These are phyloP conservation scores for Lepidotrigona ventralis DNA, from an alignment of 1,140 invertebrate species.

Conservation along the genomic window DNA sequence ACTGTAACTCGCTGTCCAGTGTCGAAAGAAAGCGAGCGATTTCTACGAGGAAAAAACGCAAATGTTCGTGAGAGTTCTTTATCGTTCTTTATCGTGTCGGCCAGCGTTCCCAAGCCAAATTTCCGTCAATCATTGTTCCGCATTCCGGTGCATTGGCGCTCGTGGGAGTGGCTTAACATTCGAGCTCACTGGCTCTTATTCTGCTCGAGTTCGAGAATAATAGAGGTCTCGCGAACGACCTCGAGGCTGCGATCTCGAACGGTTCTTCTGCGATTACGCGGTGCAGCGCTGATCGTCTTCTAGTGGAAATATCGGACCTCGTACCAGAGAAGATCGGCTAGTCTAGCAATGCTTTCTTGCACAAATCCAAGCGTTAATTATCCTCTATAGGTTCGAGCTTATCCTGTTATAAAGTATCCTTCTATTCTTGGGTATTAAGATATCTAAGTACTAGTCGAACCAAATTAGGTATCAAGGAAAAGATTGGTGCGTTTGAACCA, in stretches of 20 bases:
- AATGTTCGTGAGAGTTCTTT: background rate
- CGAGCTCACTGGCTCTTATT: slow-evolving; percentile 33
- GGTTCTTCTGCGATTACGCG: slow-evolving; percentile 37
- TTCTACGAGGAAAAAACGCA: background rate
- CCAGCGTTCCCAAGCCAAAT: background rate
- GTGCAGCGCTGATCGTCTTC: slow-evolving; percentile 30
- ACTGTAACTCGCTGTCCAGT: background rate
- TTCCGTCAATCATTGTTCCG: slow-evolving; percentile 47
- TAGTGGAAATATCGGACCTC: slow-evolving; percentile 19
- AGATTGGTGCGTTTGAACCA: background rate
- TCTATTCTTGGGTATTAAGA: background rate
- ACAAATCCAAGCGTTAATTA: slow-evolving; percentile 55
- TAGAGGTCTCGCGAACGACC: slow-evolving; percentile 51
- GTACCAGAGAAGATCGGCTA: background rate
- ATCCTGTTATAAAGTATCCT: background rate
- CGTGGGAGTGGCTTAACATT: slow-evolving; percentile 41
- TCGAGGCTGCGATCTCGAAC: slow-evolving; percentile 27
- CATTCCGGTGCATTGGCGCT: slow-evolving; percentile 33
- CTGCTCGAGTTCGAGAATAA: slow-evolving; percentile 50
- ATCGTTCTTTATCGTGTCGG: background rate
- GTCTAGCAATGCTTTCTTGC: background rate
- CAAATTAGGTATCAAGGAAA: background rate
- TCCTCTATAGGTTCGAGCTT: background rate
- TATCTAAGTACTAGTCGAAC: background rate
- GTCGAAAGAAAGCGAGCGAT: slow-evolving; percentile 5